phyloP scores from a whole-genome alignment of 2,113 vertebrate genomes.

The Menura novaehollandiae region DNA sequence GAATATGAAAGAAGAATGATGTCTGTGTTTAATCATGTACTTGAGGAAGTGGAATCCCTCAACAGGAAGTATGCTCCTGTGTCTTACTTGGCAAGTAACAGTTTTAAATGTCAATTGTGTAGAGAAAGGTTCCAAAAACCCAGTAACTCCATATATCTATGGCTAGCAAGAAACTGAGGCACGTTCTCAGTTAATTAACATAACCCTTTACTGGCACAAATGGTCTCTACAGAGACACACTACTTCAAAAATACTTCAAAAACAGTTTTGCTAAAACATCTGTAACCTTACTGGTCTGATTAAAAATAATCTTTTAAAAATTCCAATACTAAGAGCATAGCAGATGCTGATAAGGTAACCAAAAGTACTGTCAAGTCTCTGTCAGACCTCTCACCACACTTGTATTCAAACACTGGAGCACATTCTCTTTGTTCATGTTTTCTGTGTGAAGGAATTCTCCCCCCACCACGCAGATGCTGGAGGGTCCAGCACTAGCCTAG shows the following conservation, averaged over 20 bases:
- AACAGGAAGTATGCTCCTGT: conserved; percentile 93
- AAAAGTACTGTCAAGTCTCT: background rate
- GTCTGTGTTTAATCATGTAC: conserved; percentile 87
- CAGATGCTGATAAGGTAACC: background rate
- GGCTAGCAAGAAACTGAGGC: background rate
- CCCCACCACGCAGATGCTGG: background rate
- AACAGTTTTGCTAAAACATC: background rate
- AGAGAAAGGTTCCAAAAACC: background rate
- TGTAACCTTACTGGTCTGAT: background rate
- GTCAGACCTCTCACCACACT: background rate
- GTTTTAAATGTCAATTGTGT: background rate
- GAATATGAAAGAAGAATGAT: conserved; percentile 95
- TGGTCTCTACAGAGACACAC: background rate
- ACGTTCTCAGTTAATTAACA: background rate
- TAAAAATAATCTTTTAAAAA: background rate
- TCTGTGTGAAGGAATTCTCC: background rate
- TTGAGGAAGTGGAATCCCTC: conserved; percentile 92
- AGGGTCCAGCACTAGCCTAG: background rate
- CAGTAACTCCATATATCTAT: rapidly evolving
- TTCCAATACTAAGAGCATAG: background rate
- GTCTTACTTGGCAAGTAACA: conserved; percentile 86
- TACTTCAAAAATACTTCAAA: background rate
- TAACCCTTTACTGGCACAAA: background rate
- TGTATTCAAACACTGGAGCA: rapidly evolving
- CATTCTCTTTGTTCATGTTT: background rate